Conservation (phyloP, 1,140 invertebrate species). For the Drosophila virilis region DNA sequence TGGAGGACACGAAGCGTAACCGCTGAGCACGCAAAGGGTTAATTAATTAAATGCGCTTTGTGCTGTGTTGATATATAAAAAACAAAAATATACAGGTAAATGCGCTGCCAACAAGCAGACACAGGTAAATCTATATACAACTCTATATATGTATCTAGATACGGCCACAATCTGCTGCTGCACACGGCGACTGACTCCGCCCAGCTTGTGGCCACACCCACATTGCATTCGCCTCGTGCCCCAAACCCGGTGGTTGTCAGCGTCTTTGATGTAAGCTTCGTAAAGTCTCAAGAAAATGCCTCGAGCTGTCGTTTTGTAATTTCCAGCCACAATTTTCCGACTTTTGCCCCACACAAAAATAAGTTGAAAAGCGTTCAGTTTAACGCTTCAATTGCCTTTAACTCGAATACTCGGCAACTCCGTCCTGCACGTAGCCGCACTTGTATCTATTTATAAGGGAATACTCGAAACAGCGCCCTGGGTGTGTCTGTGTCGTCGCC, state of each 20-base stretch:
- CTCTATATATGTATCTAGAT: neutral
- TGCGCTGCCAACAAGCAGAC: neutral
- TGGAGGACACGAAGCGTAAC: conserved; percentile 58
- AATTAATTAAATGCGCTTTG: conserved; percentile 76
- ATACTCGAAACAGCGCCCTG: neutral
- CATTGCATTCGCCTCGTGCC: neutral
- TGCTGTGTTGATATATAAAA: conserved; percentile 17
- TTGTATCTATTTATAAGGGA: conserved; percentile 4
- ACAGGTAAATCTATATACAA: neutral
- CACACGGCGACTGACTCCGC: conserved; percentile 7
- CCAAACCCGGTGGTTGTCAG: neutral
- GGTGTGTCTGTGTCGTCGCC: neutral
- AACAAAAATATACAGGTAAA: neutral
- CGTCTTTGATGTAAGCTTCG: conserved; percentile 69
- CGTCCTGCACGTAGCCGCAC: neutral
- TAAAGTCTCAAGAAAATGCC: conserved; percentile 51
- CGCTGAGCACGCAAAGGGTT: conserved; percentile 78
- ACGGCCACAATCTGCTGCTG: conserved; percentile 3
- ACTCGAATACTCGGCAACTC: neutral
- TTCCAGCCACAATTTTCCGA: conserved; percentile 27
- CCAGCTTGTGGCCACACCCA: conserved; percentile 11
- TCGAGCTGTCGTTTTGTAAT: conserved; percentile 67
- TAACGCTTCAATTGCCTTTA: conserved; percentile 32
- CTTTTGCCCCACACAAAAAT: neutral
- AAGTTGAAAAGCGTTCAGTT: conserved; percentile 36